Evolutionary conservation across 2,113 vertebrate species (phyloP).

Genomic region (Tylochromis polylepis): DNA sequence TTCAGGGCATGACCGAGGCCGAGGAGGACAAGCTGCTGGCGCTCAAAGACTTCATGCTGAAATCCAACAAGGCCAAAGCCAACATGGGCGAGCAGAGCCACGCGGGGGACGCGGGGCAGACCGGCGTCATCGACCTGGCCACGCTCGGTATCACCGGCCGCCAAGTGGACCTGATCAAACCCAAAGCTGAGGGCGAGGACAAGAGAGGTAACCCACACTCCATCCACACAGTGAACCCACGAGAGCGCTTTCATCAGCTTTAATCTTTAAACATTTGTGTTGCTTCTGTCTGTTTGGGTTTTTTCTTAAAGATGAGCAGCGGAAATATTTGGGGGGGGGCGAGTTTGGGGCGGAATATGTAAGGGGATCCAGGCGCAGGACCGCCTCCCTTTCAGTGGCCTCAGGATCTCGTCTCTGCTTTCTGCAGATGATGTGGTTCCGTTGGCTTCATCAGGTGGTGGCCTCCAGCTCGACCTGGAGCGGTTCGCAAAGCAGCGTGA

Average conservation of each 20-base stretch:
- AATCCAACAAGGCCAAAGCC: slow-evolving; percentile 95
- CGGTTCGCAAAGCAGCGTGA: no score
- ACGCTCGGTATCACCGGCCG: slow-evolving; percentile 86
- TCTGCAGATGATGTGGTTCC: no score
- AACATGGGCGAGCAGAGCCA: slow-evolving; percentile 91
- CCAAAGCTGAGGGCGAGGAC: slow-evolving; percentile 88
- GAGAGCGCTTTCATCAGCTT: background rate
- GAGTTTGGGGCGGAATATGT: no score
- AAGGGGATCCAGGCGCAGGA: no score
- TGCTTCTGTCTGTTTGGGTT: background rate
- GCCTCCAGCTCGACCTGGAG: no score
- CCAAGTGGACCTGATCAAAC: slow-evolving; percentile 91
- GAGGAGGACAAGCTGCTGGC: slow-evolving; percentile 97
- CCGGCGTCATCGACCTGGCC: slow-evolving; percentile 86
- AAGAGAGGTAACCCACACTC: slow-evolving; percentile 78
- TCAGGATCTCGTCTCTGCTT: no score
- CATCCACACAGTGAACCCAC: background rate
- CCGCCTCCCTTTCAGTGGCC: no score
- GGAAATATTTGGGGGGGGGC: no score
- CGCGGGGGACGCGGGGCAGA: slow-evolving; percentile 81
- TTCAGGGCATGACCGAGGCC: slow-evolving; percentile 93
- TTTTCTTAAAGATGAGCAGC: no score
- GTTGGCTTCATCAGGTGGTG: no score
- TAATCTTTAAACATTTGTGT: background rate
- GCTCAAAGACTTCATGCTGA: slow-evolving; percentile 96